Evolutionary conservation across 2,888 invertebrate species (phyloP).

Genomic region (Chrysotoxum bicinctum): DNA sequence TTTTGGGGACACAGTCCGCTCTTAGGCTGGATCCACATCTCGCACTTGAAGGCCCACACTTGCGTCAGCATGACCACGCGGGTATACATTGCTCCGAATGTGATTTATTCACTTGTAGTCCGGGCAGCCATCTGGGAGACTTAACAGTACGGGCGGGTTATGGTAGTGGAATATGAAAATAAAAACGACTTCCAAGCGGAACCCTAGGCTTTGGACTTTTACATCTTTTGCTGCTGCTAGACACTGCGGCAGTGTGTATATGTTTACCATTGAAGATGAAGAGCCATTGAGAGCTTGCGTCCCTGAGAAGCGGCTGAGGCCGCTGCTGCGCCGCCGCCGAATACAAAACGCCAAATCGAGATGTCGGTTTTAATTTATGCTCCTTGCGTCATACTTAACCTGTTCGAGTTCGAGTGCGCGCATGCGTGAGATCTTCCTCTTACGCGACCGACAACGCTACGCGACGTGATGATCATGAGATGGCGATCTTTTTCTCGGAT

Average conservation of each 20-base stretch:
- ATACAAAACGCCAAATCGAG: conserved; percentile 71
- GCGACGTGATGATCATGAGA: conserved; percentile 29
- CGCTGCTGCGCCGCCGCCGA: conserved; percentile 16
- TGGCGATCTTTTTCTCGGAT: conserved; percentile 51
- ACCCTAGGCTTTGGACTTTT: conserved; percentile 33
- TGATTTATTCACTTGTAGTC: conserved; percentile 68
- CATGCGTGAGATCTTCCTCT: conserved; percentile 67
- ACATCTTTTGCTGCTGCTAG: conserved; percentile 45
- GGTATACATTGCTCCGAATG: conserved; percentile 65
- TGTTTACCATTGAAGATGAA: conserved; percentile 33
- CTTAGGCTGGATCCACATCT: conserved; percentile 59
- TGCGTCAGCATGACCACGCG: conserved; percentile 62
- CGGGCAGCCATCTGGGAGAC: conserved; percentile 69
- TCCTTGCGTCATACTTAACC: conserved; percentile 71
- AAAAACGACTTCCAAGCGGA: conserved; percentile 50
- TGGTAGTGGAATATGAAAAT: conserved; percentile 43
- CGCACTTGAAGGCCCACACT: conserved; percentile 66
- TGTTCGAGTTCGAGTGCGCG: conserved; percentile 68
- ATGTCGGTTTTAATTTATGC: conserved; percentile 73
- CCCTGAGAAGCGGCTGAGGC: conserved; percentile 24
- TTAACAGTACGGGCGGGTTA: conserved; percentile 44
- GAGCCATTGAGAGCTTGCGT: conserved; percentile 57
- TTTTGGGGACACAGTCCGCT: conserved; percentile 53
- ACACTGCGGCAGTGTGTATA: conserved; percentile 50
- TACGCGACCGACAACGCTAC: conserved; percentile 26